Base-by-base conservation (phyloP, 2,113 vertebrate species). In the Conger conger region DNA sequence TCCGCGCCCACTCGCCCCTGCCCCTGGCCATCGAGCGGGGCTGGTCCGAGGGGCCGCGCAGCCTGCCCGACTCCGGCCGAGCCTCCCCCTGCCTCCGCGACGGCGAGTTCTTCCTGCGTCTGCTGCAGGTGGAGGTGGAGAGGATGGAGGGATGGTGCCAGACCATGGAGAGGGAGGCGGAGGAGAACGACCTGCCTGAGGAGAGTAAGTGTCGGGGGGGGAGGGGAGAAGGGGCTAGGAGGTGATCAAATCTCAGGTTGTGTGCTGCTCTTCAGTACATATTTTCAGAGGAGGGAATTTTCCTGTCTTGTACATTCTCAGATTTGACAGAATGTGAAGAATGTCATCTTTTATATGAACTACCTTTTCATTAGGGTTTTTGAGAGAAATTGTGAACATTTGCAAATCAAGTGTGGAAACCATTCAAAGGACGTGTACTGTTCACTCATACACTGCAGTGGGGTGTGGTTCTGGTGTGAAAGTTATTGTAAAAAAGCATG, bases 121-220 rank as follows among this genome's bases (percentile, higher is more conserved):
- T 99, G 82, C 94, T 99, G 91, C 97, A 99, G 92, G 96, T 95
- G 0, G 98, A 99, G 90, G 98, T 99, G 93, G 98, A 99, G 90
- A 96, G 97, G 94, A 96, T 99, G 96, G 98, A 99, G 93, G 96
- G 96, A 18, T 99, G 98, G 98, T 99, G 98, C 93, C 98, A 98
- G 95, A 97, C 95, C 93, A 98, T 99, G 97, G 98, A 99, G 89
- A 94, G 96, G 35, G 98, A 99, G 90, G 97, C 98, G 0, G 98
- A 99, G 92, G 97, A 99, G 88, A 98, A 98, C 0, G 96, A 99
- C 87, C 95, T 99, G 89, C 97, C 97, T 0, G 97, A 99, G 89
- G 97, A 99, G 92, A 94, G 98, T 99, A 92, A 97, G 98, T 96
- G 37, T 8, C 23, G 57, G 27, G 20, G 53, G 54, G 18, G 11